Evolutionary conservation across 30 jellyfish, hydroid and myxozoan species (phyloP), one percentile per base, ranked within the genome.

Genomic region (Sanderia malayensis): DNA sequence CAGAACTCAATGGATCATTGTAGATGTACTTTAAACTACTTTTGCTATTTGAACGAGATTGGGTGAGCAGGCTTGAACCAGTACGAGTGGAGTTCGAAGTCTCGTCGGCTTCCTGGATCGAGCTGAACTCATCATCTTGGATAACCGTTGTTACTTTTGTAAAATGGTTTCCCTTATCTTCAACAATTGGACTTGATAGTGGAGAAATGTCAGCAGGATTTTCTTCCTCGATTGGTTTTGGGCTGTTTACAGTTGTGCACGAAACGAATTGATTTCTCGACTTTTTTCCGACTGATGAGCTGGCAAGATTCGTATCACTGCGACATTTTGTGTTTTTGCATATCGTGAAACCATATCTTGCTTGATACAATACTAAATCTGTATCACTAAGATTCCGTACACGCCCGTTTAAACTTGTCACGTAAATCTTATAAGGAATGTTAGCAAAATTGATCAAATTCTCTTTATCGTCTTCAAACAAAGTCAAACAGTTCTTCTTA

Each of bases 331-430:
- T 69, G 31, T 60, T 59, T 25, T 60, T 41, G 27, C 62, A 53
- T 31, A 70, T 17, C 17, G 83, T 75, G 61, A 79, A 44, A 22
- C 90, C 79, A 37, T 71, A 75, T 44, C 70, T 32, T 0, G 89
- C 83, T 24, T 73, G 85, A 62, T 81, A 78, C 29, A 91, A 64
- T 41, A 87, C 85, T 28, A 92, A 57, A 52, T 92, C 84, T 10
- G 98, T 81, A 57, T 92, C 98, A 61, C 98, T 92, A 26, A 92
- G 80, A 45, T 81, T 79, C 25, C 95, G 68, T 24, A 71, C 89
- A 1, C 94, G 95, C 2, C 94, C 89, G 25, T 67, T 61, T n/a
- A 71, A 78, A 26, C 76, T 59, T 10, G 74, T 75, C 29, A 70
- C 88, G 53, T 63, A 70, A 28, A 71, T 55, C 44, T 80, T 76